These are phyloP conservation scores for Drosophila parabipectinata DNA, from an alignment of 1,140 invertebrate species.

Conservation along the genomic window DNA sequence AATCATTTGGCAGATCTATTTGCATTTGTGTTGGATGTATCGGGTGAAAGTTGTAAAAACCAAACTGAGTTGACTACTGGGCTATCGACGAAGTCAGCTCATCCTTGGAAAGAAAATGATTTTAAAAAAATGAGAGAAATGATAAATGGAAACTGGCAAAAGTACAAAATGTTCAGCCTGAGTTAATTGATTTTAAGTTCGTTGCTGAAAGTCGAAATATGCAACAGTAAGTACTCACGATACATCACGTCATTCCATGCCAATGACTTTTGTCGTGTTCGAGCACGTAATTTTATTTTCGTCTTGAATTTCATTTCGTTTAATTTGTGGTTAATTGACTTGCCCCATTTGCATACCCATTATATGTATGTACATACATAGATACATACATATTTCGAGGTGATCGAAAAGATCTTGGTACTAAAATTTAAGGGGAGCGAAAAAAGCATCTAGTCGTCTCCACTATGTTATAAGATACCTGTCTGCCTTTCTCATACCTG, in stretches of 20 bases:
- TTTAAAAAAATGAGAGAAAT: background rate
- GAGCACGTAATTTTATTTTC: slow-evolving; percentile 33
- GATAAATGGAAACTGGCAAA: slow-evolving; percentile 8
- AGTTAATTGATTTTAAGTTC: slow-evolving; percentile 47
- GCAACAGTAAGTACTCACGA: slow-evolving; percentile 36
- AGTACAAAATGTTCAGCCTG: slow-evolving; percentile 23
- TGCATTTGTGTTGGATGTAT: slow-evolving; percentile 44
- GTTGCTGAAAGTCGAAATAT: slow-evolving; percentile 27
- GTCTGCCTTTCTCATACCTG: no score
- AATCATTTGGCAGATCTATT: slow-evolving; percentile 46
- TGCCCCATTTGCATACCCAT: slow-evolving; percentile 23
- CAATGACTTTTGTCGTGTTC: slow-evolving; percentile 26
- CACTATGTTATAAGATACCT: no score
- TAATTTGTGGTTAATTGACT: slow-evolving; percentile 24
- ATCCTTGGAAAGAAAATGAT: slow-evolving; percentile 37
- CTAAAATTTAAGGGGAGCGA: no score
- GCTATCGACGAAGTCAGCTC: slow-evolving; percentile 44
- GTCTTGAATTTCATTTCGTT: slow-evolving; percentile 33
- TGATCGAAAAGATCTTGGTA: background rate
- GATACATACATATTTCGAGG: no score
- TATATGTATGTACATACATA: background rate
- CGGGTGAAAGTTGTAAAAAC: slow-evolving; percentile 73
- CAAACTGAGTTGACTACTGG: slow-evolving; percentile 51
- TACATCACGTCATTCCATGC: slow-evolving; percentile 21
- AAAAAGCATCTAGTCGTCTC: no score